A percentile compares a stretch with the other conserved stretches of the same genome.
These are phyloP conservation scores for Geotrupes spiniger DNA, from an alignment of 2,888 invertebrate genomes.

Conservation along the genomic window DNA sequence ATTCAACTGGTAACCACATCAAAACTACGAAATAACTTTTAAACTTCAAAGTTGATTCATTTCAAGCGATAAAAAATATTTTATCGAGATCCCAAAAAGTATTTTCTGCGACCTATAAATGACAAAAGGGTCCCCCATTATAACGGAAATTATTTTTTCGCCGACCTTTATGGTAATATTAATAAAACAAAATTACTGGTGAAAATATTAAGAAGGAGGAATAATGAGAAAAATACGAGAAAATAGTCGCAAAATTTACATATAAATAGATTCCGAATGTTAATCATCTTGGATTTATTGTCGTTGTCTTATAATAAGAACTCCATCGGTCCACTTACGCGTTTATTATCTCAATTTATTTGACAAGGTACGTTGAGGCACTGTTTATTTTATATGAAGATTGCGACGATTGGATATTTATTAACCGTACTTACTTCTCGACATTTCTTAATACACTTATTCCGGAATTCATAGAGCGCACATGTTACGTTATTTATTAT, in stretches of 20 bases:
- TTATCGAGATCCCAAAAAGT: too few species aligned
- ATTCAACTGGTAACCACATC: too few species aligned
- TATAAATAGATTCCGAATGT: constrained; percentile 31
- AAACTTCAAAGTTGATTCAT: too few species aligned
- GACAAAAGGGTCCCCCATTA: too few species aligned
- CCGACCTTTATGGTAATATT: constrained; percentile 6
- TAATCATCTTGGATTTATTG: constrained; percentile 31
- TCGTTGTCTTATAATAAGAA: constrained; percentile 28
- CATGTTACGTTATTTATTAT: constrained; percentile 21
- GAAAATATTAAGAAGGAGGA: constrained; percentile 4
- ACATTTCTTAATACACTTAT: constrained; percentile 12
- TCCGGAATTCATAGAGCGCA: constrained; percentile 17
- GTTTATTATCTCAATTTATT: constrained; percentile 5
- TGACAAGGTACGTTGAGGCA: constrained; percentile 10
- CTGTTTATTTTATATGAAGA: too few species aligned
- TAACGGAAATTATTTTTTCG: too few species aligned
- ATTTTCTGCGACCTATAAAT: too few species aligned
- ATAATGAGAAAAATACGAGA: constrained; percentile 20
- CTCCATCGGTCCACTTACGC: background rate
- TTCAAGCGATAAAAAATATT: too few species aligned
- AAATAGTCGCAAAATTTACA: constrained; percentile 28
- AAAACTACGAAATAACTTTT: too few species aligned
- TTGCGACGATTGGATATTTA: constrained; percentile 18
- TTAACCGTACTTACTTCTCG: constrained; percentile 9
- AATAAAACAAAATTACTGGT: constrained; percentile 15